Evolutionary conservation across 2,888 invertebrate species (phyloP), one percentile per base, ranked within the genome.

Genomic region (Heteromurus nitidus): DNA sequence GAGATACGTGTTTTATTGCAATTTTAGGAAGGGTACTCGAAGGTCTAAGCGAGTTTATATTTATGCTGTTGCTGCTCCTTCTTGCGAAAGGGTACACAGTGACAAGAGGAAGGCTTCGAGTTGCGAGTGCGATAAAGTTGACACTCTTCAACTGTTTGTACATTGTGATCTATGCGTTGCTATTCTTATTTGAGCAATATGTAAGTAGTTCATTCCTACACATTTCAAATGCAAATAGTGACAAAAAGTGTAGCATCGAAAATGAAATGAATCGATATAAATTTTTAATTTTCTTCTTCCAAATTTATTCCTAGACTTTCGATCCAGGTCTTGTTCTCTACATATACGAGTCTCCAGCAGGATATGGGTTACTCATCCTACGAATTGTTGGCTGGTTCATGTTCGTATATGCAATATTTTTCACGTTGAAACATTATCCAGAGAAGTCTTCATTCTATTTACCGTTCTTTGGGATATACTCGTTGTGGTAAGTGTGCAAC

Each of bases 251-350:
- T 26, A 7, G 47, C 36, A 22, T 36, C 20, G 1, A 28, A 28
- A 30, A 62, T 7, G 74, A 75, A 18, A 18, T 11, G 53, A 53
- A 53, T 2, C 22, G 20, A 53, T 53, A 53, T 3, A 53, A n/a
- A 18, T 9, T 3, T 13, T 9, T 53, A 9, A 20, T 18, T 11
- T 18, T 53, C 3, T 20, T 53, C 18, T 53, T 44, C 44, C 13
- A 36, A 36, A 22, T n/a, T 20, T 31, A 55, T 80, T 84, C 2
- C 50, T n/a, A 95, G 95, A 92, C 93, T 0, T 97, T 97, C 88
- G 97, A 97, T 89, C 96, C 97, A 0, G 97, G 96, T 1, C 92
- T 95, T 89, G 97, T 98, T 0, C 89, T 96, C 13, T 97, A 97
- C 88, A 89, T 96, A 1, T 97, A 96, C 88, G 97, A 98, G 90